Evolutionary conservation across 2,888 invertebrate genomes (phyloP).

Genomic region (Orthosia incerta): DNA sequence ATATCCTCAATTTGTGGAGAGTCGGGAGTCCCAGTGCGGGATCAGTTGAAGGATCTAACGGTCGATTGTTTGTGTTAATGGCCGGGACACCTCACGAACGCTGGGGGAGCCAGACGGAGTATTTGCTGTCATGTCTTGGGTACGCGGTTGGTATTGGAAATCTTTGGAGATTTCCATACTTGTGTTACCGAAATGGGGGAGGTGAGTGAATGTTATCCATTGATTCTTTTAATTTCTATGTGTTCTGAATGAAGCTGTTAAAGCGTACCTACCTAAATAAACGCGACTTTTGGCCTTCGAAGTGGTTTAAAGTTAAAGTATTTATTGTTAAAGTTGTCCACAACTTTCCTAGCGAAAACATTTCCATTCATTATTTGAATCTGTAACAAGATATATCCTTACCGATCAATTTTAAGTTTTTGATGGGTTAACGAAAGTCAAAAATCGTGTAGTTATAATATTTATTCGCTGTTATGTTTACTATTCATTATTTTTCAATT

Average conservation of each 20-base stretch:
- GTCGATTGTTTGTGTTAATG: constrained; percentile 73
- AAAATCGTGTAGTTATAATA: neutral
- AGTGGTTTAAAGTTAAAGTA: neutral
- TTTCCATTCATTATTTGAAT: no score
- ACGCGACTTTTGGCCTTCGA: no score
- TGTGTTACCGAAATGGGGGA: constrained; percentile 96
- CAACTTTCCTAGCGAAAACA: neutral
- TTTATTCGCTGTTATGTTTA: neutral
- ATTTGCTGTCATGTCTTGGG: constrained; percentile 95
- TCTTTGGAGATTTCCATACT: constrained; percentile 96
- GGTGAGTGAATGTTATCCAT: constrained; percentile 86
- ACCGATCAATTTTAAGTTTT: neutral
- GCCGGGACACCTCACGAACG: constrained; percentile 89
- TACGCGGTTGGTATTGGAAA: constrained; percentile 97
- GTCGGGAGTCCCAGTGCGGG: constrained; percentile 58
- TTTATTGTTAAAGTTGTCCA: neutral
- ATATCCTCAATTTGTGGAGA: constrained; percentile 76
- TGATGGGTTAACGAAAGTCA: neutral
- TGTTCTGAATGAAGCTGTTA: neutral
- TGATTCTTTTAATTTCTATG: neutral
- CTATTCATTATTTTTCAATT: no score
- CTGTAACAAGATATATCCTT: neutral
- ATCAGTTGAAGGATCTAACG: constrained; percentile 66
- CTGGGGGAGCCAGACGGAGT: constrained; percentile 95
- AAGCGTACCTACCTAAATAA: no score